Conservation (phyloP, 2,888 invertebrate genomes). For the Metellina segmentata region DNA sequence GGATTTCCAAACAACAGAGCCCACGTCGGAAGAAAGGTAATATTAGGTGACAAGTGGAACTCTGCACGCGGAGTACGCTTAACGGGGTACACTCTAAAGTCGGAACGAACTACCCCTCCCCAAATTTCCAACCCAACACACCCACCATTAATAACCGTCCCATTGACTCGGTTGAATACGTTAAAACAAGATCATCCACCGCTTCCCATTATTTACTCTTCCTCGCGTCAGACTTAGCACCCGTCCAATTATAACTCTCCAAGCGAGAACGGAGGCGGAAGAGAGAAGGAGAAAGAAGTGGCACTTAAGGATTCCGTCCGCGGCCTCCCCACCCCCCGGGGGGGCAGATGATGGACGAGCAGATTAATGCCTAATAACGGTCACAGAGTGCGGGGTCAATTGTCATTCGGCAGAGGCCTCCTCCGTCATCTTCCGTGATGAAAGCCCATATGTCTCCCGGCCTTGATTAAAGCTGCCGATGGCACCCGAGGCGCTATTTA, state of each 20-base stretch:
- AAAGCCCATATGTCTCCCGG: slow-evolving; percentile 9
- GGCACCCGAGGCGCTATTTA: slow-evolving; percentile 62
- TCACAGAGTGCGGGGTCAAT: slow-evolving; percentile 71
- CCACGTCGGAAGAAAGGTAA: no score
- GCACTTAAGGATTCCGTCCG: slow-evolving; percentile 35
- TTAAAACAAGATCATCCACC: not conserved
- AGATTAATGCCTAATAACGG: slow-evolving; percentile 75
- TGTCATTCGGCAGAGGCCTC: slow-evolving; percentile 59
- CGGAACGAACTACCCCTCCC: not conserved
- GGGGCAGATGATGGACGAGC: slow-evolving; percentile 60
- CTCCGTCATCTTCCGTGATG: slow-evolving; percentile 29
- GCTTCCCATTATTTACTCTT: not conserved
- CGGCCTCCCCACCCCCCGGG: not conserved
- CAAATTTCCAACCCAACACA: not conserved
- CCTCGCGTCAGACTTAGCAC: not conserved
- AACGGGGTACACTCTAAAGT: no score
- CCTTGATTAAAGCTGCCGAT: slow-evolving; percentile 59
- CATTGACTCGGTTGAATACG: not conserved
- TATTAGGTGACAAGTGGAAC: no score
- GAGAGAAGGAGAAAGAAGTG: not conserved
- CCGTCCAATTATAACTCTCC: not conserved
- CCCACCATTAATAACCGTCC: not conserved
- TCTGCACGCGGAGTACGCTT: no score
- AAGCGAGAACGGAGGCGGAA: not conserved
- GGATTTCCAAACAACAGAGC: no score